These are phyloP conservation scores for Pampusana beccarii DNA, from an alignment of 2,113 vertebrate species.

Conservation along the genomic window DNA sequence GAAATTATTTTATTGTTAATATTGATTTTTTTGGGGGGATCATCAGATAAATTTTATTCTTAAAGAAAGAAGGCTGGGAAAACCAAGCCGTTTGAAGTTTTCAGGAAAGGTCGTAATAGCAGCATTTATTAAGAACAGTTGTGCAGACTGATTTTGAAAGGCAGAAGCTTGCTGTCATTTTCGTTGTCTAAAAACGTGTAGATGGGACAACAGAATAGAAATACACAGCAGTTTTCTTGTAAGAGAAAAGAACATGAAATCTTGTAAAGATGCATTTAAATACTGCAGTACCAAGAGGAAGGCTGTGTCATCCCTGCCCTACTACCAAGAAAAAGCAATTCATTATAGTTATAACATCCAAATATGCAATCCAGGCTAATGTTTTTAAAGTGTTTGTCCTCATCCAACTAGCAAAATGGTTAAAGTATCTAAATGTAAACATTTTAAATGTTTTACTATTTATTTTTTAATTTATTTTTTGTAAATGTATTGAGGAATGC, in stretches of 20 bases:
- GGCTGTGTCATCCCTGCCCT: not conserved
- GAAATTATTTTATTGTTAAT: not conserved
- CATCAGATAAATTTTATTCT: not conserved
- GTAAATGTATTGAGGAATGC: not conserved
- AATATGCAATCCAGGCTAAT: not conserved
- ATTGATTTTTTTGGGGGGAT: not conserved
- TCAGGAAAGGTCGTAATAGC: not conserved
- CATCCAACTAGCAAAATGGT: not conserved
- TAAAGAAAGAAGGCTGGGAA: not conserved
- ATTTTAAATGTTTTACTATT: not conserved
- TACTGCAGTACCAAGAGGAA: not conserved
- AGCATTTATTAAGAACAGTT: not conserved
- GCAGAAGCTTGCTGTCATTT: not conserved
- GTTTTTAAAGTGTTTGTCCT: not conserved
- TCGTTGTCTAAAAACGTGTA: not conserved
- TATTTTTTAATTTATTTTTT: not conserved
- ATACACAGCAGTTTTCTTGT: not conserved
- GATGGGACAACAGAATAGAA: not conserved
- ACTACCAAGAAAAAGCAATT: not conserved
- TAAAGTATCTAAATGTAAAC: not conserved
- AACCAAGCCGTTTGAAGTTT: not conserved
- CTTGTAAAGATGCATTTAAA: not conserved
- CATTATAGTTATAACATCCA: not conserved
- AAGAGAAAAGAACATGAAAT: not conserved
- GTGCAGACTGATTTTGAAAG: not conserved